Evolutionary conservation across 2,888 invertebrate genomes (phyloP), one percentile per base, ranked within the genome.

Genomic region (Folsomia candida): DNA sequence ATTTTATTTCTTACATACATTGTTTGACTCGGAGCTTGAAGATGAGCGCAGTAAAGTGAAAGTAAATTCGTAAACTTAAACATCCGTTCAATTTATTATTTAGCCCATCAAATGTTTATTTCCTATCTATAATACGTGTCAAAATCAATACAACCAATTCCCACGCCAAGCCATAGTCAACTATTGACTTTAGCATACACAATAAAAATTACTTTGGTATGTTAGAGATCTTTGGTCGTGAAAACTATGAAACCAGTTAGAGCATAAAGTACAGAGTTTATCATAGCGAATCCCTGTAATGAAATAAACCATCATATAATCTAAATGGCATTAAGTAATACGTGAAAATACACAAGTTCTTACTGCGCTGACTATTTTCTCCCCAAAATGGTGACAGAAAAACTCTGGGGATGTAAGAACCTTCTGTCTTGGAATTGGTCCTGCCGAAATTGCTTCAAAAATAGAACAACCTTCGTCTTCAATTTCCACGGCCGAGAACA

Each of bases 401-500:
- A 57, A 37, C 0, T 22, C 47, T 37, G 47, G 2, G 22, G n/a
- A 37, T 20, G 14, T 47, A 2, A 22, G 6, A 62, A 18, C 3
- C n/a, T 28, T 14, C 3, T 20, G 37, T 9, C 4, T 27, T 37
- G 62, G n/a, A 60, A 11, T 20, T 25, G 20, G 26, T 60, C 27
- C 26, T n/a, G 4, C 6, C 24, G 6, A 60, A 6, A 25, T 18
- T 60, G 60, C 57, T 54, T 22, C 28, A 1, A 59, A 22, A 11
- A 14, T 37, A 2, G 27, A 14, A 61, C 70, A 70, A n/a, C 68
- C 69, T 6, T 62, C 37, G 2, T 62, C 22, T 61, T 74, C 28
- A 11, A 76, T 74, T 37, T 71, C 64, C n/a, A 51, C 61, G 0
- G 73, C 70, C 3, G 73, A 73, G 27, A 60, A 61, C 18, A 75